These are phyloP conservation scores for Halichondria panicea DNA, from an alignment of 37 sponge, comb jelly and placozoan genomes.

Conservation along the genomic window DNA sequence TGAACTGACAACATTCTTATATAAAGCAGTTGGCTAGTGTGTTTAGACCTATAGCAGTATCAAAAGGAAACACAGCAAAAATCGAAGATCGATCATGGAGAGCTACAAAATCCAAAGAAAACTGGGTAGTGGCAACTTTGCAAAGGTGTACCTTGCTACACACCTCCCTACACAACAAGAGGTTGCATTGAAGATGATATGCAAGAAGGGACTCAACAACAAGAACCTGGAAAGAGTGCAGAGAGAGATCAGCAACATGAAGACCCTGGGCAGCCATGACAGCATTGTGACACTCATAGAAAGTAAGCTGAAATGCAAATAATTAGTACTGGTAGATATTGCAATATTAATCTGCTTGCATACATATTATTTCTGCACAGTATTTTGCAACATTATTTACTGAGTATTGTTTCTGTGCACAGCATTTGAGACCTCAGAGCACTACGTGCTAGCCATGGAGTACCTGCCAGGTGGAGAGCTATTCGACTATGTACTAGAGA, in stretches of 20 bases:
- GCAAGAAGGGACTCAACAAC: constrained; percentile 5
- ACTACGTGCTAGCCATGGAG: constrained; percentile 47
- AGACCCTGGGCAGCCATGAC: constrained; percentile 25
- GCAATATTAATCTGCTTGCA: neutral
- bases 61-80: too few species aligned
- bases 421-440: constrained; percentile 48
- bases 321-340: too few species aligned
- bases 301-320: constrained; percentile 9
- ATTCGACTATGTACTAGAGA: constrained; percentile 36
- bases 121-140: constrained; percentile 57
- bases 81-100: too few species aligned
- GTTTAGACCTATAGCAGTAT: too few species aligned
- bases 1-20: too few species aligned
- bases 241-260: constrained; percentile 43
- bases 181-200: constrained; percentile 55
- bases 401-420: neutral
- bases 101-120: constrained; percentile 35
- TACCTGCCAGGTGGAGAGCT: constrained; percentile 51
- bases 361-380: neutral
- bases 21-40: too few species aligned
- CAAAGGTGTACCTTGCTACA: constrained; percentile 48
- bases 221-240: constrained; percentile 3
- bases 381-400: neutral
- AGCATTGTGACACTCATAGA: constrained; percentile 38
- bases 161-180: constrained; percentile 28